Conservation (phyloP, 1,140 invertebrate genomes). For the Ceratina japonica region DNA sequence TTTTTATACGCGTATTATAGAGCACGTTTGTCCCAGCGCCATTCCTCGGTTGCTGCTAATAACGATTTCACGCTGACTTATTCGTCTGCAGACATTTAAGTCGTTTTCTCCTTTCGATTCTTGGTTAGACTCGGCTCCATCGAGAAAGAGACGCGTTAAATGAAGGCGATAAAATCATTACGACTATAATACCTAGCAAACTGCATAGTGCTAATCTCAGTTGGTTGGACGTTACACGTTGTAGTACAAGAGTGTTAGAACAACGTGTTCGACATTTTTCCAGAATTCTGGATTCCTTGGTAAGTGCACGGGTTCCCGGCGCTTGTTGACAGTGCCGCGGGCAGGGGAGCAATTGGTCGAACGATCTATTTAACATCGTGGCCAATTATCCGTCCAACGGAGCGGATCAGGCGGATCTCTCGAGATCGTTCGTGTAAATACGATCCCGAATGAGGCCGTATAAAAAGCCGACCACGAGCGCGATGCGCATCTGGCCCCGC, state of each 20-base stretch:
- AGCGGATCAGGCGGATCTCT: constrained; percentile 30
- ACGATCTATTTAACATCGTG: constrained; percentile 46
- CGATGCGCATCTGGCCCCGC: constrained; percentile 40
- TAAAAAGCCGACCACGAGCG: constrained; percentile 24
- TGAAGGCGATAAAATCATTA: too few species aligned
- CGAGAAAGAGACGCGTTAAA: too few species aligned
- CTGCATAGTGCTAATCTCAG: too few species aligned
- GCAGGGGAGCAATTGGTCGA: constrained; percentile 17
- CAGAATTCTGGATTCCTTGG: not conserved
- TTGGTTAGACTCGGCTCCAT: constrained; percentile 36
- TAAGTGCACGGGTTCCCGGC: not conserved
- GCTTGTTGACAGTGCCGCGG: constrained; percentile 1
- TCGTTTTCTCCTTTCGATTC: constrained; percentile 35
- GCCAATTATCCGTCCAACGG: constrained; percentile 36
- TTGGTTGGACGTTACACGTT: too few species aligned
- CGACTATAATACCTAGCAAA: too few species aligned
- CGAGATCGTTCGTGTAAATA: constrained; percentile 37
- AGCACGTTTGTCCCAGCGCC: not conserved
- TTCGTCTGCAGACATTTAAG: constrained; percentile 1
- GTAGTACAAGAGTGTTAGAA: not conserved
- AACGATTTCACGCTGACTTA: constrained; percentile 22
- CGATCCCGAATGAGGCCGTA: constrained; percentile 32
- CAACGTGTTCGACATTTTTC: not conserved
- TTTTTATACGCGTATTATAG: not conserved
- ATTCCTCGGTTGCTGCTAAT: constrained; percentile 21